Evolutionary conservation across 1,140 invertebrate species (phyloP), one percentile per base, ranked within the genome.

Genomic region (Eupeodes corollae): DNA sequence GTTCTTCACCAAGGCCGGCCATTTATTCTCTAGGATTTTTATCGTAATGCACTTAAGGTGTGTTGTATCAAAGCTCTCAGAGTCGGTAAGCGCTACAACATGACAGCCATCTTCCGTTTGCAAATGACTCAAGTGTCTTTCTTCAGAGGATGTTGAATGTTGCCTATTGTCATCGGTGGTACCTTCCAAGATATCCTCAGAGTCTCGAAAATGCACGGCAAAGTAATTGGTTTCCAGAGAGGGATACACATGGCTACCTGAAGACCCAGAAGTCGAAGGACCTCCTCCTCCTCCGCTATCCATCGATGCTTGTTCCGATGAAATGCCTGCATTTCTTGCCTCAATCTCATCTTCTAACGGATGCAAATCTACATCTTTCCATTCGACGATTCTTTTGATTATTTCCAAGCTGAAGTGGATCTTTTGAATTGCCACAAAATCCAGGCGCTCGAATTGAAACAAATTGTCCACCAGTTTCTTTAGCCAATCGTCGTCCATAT

Each of bases 401-500:
- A 90, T 79, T 58, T 91, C 88, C 51, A 91, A 68, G 44, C 83
- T 85, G 61, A 89, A 88, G 50, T 85, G 79, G 64, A 89, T 85
- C 70, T 83, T 83, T 57, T 74, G 73, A 47, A 77, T 73, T 42
- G 73, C 76, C 19, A 72, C 67, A 52, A 72, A 70, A 56, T 77
- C 74, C 31, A 77, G 68, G 42, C 69, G 70, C 57, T 77, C 74
- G 56, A 74, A 75, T 42, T 72, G 68, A 53, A 77, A 76, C 33
- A 79, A 69, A 57, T 79, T 79, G 61, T 82, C 76, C n/a, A 79
- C 73, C 47, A 83, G 76, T 54, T 79, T 81, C 54, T 88, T 84
- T 33, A 91, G 63, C 82, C 86, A 88, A 52, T 79, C 73, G 48
- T 82, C 76, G 58, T 88, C 82, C 2, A 87, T 76, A 51, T 81